phyloP scores from a whole-genome alignment of 2,888 invertebrate genomes.

The Nomada ferruginata region DNA sequence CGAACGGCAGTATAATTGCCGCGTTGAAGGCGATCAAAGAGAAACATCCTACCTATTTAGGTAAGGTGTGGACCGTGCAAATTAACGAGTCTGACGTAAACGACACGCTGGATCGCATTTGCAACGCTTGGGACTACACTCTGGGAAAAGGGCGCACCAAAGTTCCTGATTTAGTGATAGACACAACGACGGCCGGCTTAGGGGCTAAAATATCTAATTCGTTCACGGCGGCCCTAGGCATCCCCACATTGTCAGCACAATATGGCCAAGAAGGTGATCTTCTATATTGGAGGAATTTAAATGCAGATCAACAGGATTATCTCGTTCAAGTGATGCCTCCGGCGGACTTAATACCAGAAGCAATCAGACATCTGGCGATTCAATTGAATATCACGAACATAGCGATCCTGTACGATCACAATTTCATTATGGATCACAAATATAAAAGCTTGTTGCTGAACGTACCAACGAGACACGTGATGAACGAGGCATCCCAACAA shows the following conservation, averaged over 20 bases:
- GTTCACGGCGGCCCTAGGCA: conserved; percentile 90
- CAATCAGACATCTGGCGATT: conserved; percentile 91
- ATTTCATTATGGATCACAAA: conserved; percentile 97
- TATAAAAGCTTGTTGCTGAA: conserved; percentile 96
- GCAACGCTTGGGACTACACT: conserved; percentile 75
- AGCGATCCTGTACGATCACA: conserved; percentile 95
- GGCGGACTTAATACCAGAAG: conserved; percentile 93
- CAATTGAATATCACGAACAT: conserved; percentile 95
- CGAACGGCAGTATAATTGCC: conserved; percentile 77
- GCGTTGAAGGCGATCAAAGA: conserved; percentile 74
- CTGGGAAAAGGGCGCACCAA: conserved; percentile 86
- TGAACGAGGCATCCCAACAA: conserved; percentile 87
- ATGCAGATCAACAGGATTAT: conserved; percentile 86
- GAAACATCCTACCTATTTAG: conserved; percentile 72
- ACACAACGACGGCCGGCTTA: conserved; percentile 92
- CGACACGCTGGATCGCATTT: conserved; percentile 74
- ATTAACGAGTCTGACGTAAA: conserved; percentile 75
- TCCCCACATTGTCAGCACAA: conserved; percentile 94
- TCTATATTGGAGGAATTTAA: conserved; percentile 92
- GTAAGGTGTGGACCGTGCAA: conserved; percentile 71
- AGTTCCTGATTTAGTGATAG: conserved; percentile 92
- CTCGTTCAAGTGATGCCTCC: conserved; percentile 89
- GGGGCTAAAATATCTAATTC: conserved; percentile 94
- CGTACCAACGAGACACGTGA: conserved; percentile 95
- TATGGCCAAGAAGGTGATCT: conserved; percentile 94